These are phyloP conservation scores for Nannospalax galili DNA, from an alignment of 2,113 vertebrate genomes.

Conservation along the genomic window DNA sequence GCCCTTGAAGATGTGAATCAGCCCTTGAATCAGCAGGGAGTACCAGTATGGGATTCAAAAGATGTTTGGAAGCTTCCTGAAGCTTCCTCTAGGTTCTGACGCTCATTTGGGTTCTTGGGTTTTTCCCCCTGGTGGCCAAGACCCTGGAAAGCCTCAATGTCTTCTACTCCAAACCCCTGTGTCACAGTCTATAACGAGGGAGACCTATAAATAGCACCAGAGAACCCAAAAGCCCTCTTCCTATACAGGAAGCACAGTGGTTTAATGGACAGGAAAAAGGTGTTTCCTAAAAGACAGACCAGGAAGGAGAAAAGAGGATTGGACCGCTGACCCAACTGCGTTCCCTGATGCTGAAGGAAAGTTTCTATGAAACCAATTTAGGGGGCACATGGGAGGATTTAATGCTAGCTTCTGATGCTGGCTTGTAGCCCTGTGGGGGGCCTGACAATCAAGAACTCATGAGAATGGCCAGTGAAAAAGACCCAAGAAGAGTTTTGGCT, in stretches of 20 bases:
- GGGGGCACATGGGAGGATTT: fast-evolving
- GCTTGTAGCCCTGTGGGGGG: not conserved
- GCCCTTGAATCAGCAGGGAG: not conserved
- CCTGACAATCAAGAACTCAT: not conserved
- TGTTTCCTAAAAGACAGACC: conserved; percentile 70
- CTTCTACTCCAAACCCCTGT: not conserved
- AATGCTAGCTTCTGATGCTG: not conserved
- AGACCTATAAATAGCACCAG: conserved; percentile 54
- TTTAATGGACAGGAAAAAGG: conserved; percentile 71
- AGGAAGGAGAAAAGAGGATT: not conserved
- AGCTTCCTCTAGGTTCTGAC: not conserved
- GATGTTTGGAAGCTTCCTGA: not conserved
- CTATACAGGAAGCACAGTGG: conserved; percentile 28
- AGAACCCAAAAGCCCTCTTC: conserved; percentile 50
- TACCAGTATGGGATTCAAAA: not conserved
- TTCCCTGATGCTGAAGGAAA: not conserved
- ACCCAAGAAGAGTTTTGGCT: not conserved
- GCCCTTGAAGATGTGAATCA: not conserved
- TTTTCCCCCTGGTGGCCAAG: not conserved
- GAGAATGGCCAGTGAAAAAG: not conserved
- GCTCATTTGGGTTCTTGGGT: not conserved
- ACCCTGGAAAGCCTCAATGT: not conserved
- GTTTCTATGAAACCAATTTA: not conserved
- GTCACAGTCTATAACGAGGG: not conserved
- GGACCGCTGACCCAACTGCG: not conserved